Base-by-base conservation (phyloP, 2,113 vertebrate species). In the Benitochromis conjunctus region DNA sequence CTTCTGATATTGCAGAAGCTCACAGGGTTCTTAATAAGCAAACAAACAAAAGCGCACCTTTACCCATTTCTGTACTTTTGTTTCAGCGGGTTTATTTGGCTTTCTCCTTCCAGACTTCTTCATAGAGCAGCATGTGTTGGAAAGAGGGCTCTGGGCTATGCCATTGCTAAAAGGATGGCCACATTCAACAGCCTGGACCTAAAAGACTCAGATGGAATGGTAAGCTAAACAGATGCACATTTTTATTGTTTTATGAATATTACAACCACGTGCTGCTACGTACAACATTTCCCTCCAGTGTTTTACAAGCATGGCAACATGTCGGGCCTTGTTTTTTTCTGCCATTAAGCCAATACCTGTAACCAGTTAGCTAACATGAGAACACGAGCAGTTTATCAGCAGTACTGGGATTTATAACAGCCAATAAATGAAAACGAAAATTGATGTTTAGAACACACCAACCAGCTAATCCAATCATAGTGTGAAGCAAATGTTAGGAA, bases 171-270 rank as follows among this genome's bases (percentile, higher is more conserved):
- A 86, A 96, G 95, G 54, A 96, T 97, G 92, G 95, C 94, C 0
- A 78, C 87, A 1, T 69, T 96, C 24, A 93, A 95, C 85, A 94
- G 94, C 88, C 94, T 98, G 58, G 93, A 97, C 0, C 84, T 94
- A 74, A 97, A 96, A 91, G 96, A 98, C 51, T 90, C 87, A 21
- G 90, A 96, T 46, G 91, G 96, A 90, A 95, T 96, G 97, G 97
- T 98, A 96, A 54, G 9, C n/a, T 56, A 51, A 26, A 64, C 2
- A 29, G 1, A 48, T 64, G 31, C 38, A 6, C 7, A 10, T 76
- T 53, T 58, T 0, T 0, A 21, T 31, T 31, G 26, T 41, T 64
- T 64, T 46, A 71, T 66, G n/a, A 66, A 3, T 66, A 41, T 19
- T 62, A 60, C 26, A 31, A 31, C 14, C 2, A 26, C 24, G 2